Conservation (phyloP, 1,140 invertebrate genomes). For the Maconellicoccus hirsutus region DNA sequence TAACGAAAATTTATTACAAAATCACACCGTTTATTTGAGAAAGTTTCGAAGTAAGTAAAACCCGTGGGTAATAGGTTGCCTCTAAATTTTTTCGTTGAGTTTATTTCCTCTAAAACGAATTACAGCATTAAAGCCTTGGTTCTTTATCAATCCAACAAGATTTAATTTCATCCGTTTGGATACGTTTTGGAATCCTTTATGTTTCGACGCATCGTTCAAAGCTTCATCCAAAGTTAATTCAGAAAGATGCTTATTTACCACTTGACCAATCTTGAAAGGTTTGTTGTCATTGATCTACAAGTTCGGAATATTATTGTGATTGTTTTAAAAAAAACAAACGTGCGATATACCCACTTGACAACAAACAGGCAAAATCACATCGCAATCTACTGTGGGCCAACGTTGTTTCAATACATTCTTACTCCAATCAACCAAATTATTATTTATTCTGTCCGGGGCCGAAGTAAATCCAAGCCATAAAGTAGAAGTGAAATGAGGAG, state of each 20-base stretch:
- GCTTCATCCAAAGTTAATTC: neutral
- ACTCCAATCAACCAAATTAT: slow-evolving; percentile 45
- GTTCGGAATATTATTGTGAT: neutral
- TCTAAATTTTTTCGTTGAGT: too few species aligned
- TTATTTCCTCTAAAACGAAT: too few species aligned
- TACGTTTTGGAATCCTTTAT: too few species aligned
- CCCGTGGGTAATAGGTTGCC: too few species aligned
- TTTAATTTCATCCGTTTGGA: too few species aligned
- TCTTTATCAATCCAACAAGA: too few species aligned
- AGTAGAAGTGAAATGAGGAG: slow-evolving; percentile 81
- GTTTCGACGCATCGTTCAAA: neutral
- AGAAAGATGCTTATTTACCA: neutral
- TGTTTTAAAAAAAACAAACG: neutral
- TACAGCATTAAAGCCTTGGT: too few species aligned
- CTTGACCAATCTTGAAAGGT: neutral
- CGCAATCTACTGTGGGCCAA: slow-evolving; percentile 71
- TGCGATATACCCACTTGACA: neutral
- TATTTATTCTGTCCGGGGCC: slow-evolving; percentile 43
- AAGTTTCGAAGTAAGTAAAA: too few species aligned
- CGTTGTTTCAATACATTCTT: slow-evolving; percentile 52
- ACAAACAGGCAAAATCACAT: slow-evolving; percentile 39
- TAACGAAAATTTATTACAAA: too few species aligned
- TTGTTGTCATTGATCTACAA: neutral
- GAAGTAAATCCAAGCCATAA: slow-evolving; percentile 68
- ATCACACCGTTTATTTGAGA: too few species aligned